A percentile compares a stretch with the other conserved stretches of the same genome.
Conservation (phyloP, 1,140 invertebrate genomes). For the Drosophila sulfurigaster region DNA sequence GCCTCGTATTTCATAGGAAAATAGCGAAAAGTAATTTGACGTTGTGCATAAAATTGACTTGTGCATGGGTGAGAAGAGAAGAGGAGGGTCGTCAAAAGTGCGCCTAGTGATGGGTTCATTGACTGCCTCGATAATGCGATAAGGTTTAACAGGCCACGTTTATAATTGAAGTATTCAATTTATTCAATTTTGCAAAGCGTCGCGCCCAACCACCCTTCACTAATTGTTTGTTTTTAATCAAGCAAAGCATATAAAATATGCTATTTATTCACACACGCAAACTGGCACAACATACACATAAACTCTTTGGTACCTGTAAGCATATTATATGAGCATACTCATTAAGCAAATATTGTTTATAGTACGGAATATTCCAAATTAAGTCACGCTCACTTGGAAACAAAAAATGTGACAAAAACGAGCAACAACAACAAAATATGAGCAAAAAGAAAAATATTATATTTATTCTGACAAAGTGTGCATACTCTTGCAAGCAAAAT, state of each 20-base stretch:
- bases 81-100: not conserved
- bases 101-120: not conserved
- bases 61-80: not conserved
- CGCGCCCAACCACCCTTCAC: not conserved
- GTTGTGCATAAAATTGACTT: slow-evolving; percentile 32
- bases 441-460: slow-evolving; percentile 27
- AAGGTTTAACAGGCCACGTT: slow-evolving; percentile 37
- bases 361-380: slow-evolving; percentile 63
- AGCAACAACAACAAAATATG: slow-evolving; percentile 21
- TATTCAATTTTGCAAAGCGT: slow-evolving; percentile 31
- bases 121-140: not conserved
- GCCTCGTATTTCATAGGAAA: slow-evolving; percentile 42
- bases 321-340: slow-evolving; percentile 23
- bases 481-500: not conserved
- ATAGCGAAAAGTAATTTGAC: slow-evolving; percentile 65
- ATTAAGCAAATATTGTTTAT: slow-evolving; percentile 67
- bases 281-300: slow-evolving; percentile 1
- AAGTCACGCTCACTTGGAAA: slow-evolving; percentile 62
- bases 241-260: slow-evolving; percentile 74
- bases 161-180: slow-evolving; percentile 77
- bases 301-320: slow-evolving; percentile 5
- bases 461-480: not conserved
- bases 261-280: slow-evolving; percentile 43
- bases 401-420: slow-evolving; percentile 31
- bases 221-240: slow-evolving; percentile 82